Base-by-base conservation (phyloP, 64 coral and sea anemone species). In the Montipora foliosa region DNA sequence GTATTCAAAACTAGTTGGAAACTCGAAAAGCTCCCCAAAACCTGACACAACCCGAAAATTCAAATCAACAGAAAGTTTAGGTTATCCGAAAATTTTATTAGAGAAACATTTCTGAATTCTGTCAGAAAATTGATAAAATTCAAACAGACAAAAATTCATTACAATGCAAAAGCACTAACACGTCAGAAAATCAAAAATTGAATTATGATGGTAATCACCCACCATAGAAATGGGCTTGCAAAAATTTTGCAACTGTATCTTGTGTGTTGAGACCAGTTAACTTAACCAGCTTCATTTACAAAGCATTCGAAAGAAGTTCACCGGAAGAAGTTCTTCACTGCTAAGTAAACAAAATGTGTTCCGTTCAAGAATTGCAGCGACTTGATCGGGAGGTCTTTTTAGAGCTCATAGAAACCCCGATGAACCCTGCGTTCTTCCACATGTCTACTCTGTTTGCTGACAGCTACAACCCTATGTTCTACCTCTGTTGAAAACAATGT, bases 391-490 rank as follows among this genome's bases (percentile, higher is more conserved):
- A 76, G 74, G 29, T 76, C 24, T 12, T 45, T 44, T 25, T 12
- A 76, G 24, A 57, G 53, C 53, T 57, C 53, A 57, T 57, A 57
- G 53, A 57, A 57, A 57, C 53, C 74, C 74, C 74, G 22, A 76
- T 76, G 4, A 76, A 76, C 74, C 74, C 74, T 76, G 21, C 74
- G 3, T 76, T 76, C 74, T 76, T 76, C 74, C 74, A 76, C 24
- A 76, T 76, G 74, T 76, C 74, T 76, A 76, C 47, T 50, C 76
- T 45, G 46, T 79, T 79, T 48, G 76, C 51, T 79, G 76, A 79
- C 46, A 9, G 16, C 3, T 79, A 51, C 47, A 79, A 79, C 76
- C 76, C 47, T 9, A 79, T 79, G 76, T 49, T 79, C 53, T 79
- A 79, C 45, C 29, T 37, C 29, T 37, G 29, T 37, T 37, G 29